phyloP scores from a whole-genome alignment of 2,113 vertebrate genomes.

The Pyrgilauda ruficollis region DNA sequence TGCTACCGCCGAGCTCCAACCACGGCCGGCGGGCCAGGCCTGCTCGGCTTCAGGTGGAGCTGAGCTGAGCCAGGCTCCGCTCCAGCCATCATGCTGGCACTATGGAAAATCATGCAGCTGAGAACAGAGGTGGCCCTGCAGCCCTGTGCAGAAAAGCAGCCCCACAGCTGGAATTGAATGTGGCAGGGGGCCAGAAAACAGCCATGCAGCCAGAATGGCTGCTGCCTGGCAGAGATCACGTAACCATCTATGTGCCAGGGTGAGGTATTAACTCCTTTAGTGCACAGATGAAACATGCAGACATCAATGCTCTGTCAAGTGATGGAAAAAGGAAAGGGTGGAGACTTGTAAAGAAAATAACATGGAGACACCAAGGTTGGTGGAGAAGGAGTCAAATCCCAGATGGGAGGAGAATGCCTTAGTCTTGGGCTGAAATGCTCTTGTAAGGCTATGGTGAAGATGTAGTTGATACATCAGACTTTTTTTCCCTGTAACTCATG shows the following conservation, averaged over 20 bases:
- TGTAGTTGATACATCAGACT: background rate
- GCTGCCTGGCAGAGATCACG: background rate
- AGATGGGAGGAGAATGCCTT: no score
- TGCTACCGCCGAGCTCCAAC: accelerated
- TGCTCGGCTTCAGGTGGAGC: no score
- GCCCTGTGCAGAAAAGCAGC: background rate
- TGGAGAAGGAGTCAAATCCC: background rate
- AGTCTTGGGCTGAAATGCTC: background rate
- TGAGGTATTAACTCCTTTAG: background rate
- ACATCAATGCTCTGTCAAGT: background rate
- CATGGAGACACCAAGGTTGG: background rate
- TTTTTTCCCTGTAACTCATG: background rate
- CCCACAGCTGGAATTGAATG: background rate
- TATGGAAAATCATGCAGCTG: background rate
- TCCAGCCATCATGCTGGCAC: background rate
- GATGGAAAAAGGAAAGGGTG: background rate
- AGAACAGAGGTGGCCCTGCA: background rate
- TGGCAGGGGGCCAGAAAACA: background rate
- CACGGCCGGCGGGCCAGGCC: background rate
- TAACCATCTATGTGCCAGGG: no score
- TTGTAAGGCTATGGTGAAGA: background rate
- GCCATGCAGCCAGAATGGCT: no score
- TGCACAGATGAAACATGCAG: background rate
- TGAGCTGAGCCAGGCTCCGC: accelerated
- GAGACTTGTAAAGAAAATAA: background rate